phyloP scores from a whole-genome alignment of 1,140 invertebrate species.

The Bombus sylvicola region DNA sequence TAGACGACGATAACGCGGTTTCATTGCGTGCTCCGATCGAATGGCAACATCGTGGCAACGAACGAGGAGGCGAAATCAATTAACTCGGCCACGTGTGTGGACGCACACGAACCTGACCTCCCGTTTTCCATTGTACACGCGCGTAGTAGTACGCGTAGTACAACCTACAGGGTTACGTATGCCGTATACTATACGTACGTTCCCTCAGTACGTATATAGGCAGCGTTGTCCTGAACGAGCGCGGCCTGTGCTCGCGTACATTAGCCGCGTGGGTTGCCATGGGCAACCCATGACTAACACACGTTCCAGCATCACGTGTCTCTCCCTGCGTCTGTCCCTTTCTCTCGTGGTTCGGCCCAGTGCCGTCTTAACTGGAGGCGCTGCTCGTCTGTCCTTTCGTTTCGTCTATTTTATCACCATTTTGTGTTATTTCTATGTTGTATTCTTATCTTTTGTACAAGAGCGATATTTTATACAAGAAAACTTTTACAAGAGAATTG shows the following conservation, averaged over 20 bases:
- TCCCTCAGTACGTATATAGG: constrained; percentile 9
- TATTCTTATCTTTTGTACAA: too few species aligned
- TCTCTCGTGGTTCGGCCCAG: constrained; percentile 53
- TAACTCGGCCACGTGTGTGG: constrained; percentile 67
- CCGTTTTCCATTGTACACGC: constrained; percentile 24
- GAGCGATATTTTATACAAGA: too few species aligned
- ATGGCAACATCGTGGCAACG: constrained; percentile 57
- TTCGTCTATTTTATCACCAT: background rate
- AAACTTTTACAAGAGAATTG: too few species aligned
- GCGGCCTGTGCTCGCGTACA: constrained; percentile 54
- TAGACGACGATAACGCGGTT: constrained; percentile 64
- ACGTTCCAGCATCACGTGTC: constrained; percentile 67
- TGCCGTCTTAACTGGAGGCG: constrained; percentile 31
- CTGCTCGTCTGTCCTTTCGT: background rate
- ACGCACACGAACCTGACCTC: constrained; percentile 52
- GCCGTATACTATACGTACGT: constrained; percentile 18
- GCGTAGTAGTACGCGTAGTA: constrained; percentile 43
- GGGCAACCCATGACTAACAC: constrained; percentile 77
- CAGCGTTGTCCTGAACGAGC: constrained; percentile 57
- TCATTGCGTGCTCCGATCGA: constrained; percentile 55
- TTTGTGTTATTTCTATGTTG: background rate
- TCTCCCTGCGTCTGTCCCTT: constrained; percentile 49
- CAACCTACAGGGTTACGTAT: constrained; percentile 45
- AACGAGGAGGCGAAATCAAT: constrained; percentile 75
- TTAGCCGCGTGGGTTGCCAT: constrained; percentile 76